Conservation (phyloP, 2,113 vertebrate genomes). For the Calidris pugnax region DNA sequence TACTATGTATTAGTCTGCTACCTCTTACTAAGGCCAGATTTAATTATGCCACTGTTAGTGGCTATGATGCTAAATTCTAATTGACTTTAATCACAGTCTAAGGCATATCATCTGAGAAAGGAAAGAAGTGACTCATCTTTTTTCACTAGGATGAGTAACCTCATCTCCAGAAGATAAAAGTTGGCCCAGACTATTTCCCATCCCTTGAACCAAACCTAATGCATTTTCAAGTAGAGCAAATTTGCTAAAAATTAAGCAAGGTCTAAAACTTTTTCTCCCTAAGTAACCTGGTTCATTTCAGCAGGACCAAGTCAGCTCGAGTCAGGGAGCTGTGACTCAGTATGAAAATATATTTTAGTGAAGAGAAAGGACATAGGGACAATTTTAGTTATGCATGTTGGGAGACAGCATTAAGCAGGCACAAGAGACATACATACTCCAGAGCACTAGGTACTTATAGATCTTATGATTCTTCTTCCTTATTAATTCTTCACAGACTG, state of each 20-base stretch:
- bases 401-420: background rate
- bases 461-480: background rate
- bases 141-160: background rate
- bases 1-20: background rate
- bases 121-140: background rate
- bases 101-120: background rate
- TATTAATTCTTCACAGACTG: background rate
- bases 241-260: background rate
- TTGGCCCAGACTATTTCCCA: background rate
- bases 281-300: background rate
- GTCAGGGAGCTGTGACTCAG: background rate
- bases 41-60: background rate
- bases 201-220: background rate
- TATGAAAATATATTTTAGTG: background rate
- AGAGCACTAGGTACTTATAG: background rate
- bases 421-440: background rate
- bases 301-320: accelerated
- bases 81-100: background rate
- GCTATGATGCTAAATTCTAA: background rate
- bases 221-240: conserved; percentile 18
- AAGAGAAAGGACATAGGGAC: background rate
- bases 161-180: background rate
- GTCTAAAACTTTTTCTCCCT: background rate
- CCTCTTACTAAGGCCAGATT: background rate
- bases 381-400: background rate